These are phyloP conservation scores for Orthonyx spaldingii DNA, from an alignment of 2,113 vertebrate genomes.

Conservation along the genomic window DNA sequence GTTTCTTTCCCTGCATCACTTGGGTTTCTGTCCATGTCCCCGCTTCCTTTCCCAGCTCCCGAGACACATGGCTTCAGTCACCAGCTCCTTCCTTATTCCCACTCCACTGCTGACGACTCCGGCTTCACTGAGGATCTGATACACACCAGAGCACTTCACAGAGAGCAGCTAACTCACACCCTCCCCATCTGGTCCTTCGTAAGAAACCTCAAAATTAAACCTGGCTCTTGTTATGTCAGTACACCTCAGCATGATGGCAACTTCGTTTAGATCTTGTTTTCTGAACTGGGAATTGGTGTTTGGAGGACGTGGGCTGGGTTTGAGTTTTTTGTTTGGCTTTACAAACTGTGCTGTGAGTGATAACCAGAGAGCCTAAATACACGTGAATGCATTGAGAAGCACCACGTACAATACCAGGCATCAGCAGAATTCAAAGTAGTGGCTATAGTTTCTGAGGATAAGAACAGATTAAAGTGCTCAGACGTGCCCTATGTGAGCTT, in stretches of 20 bases:
- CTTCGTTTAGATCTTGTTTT: not conserved
- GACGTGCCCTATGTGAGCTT: not conserved
- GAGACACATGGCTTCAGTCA: not conserved
- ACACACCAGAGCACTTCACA: not conserved
- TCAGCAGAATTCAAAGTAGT: not conserved
- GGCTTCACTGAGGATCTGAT: not conserved
- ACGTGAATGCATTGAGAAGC: accelerated
- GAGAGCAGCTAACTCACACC: not conserved
- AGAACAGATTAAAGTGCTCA: not conserved
- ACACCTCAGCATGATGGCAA: not conserved
- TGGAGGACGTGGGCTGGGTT: accelerated
- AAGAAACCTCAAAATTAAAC: not conserved
- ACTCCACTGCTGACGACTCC: not conserved
- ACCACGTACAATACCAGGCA: accelerated
- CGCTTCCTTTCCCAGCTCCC: slow-evolving; percentile 7
- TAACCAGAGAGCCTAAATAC: not conserved
- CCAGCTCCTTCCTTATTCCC: not conserved
- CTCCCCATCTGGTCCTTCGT: not conserved
- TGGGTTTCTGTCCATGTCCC: slow-evolving; percentile 16
- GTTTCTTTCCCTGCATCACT: slow-evolving; percentile 1
- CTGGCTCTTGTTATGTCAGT: not conserved
- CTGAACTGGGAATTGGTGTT: not conserved
- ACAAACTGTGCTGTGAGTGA: not conserved
- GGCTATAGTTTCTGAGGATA: not conserved
- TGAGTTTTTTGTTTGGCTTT: not conserved